A percentile compares a stretch with the other conserved stretches of the same genome.
These are phyloP conservation scores for Nymphalis urticae DNA, from an alignment of 2,888 invertebrate species.

Conservation along the genomic window DNA sequence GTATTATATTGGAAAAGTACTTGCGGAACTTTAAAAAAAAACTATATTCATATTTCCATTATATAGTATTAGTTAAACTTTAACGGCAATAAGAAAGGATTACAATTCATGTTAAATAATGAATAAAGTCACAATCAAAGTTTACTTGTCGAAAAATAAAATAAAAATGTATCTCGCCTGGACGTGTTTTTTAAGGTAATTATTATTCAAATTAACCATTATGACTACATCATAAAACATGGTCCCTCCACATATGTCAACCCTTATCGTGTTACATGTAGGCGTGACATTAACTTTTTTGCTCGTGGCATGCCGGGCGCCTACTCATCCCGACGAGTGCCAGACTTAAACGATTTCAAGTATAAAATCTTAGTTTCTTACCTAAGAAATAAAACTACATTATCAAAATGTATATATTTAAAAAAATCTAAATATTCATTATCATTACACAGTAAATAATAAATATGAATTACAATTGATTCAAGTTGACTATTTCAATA, in stretches of 20 bases:
- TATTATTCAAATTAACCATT: constrained; percentile 32
- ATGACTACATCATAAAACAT: constrained; percentile 29
- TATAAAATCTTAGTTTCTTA: constrained; percentile 2
- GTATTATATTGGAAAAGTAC: too few species aligned
- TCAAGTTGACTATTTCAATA: too few species aligned
- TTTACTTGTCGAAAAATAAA: background rate
- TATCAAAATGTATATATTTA: background rate
- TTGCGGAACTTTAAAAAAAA: too few species aligned
- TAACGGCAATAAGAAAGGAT: too few species aligned
- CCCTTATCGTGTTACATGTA: constrained; percentile 38
- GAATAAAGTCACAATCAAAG: background rate
- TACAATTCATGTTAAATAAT: too few species aligned
- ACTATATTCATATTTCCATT: too few species aligned
- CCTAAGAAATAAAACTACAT: background rate
- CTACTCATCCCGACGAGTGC: constrained; percentile 13
- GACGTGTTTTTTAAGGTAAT: constrained; percentile 25
- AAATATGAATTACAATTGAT: too few species aligned
- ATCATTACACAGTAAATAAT: too few species aligned
- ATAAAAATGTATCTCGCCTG: background rate
- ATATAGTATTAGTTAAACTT: too few species aligned
- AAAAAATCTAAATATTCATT: too few species aligned
- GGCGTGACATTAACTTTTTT: constrained; percentile 37
- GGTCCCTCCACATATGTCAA: constrained; percentile 37
- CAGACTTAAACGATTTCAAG: constrained; percentile 14
- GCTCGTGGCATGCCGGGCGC: constrained; percentile 11